Base-by-base conservation (phyloP, 1,140 invertebrate genomes). In the Neodiprion lecontei region DNA sequence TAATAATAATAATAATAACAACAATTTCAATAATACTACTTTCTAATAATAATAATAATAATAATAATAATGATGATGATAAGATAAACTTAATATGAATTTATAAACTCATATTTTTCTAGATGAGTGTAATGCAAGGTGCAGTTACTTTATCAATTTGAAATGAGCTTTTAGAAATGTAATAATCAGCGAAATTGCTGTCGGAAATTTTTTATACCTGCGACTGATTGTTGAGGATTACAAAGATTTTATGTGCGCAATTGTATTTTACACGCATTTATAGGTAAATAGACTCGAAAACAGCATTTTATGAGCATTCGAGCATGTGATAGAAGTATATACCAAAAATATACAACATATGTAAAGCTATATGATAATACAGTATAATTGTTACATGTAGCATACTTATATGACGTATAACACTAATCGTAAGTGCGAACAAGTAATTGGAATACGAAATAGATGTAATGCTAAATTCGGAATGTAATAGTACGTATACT, bases 281-380 rank as follows among this genome's bases (percentile, higher is more conserved):
- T 4, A 61, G 11, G 8, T 61, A 61, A 12, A 61, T 17, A 61
- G 53, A 61, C 53, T 61, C n/a, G 53, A 61, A 17, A 61, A 5
- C 5, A 61, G 53, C 53, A 61, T 61, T 61, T 61, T 61, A 61
- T 9, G 4, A 61, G 11, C 5, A 61, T 61, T 14, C 11, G 53
- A 61, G 53, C 53, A 8, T 61, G 53, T 61, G 53, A 61, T 61
- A 61, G 53, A 61, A 61, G n/a, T 61, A 61, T 61, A 61, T 61
- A 61, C 53, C 53, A 61, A 61, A 61, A 40, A 40, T 40, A 40
- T 40, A 40, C 28, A 40, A 40, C 5, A 5, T 40, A 40, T 40
- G 28, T 40, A 40, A 40, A 40, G 5, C 28, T 40, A 40, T 40
- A 40, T 40, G 28, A 40, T 40, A 5, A 40, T 40, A 40, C 28